These are phyloP conservation scores for Phasianus colchicus DNA, from an alignment of 2,113 vertebrate genomes.

Conservation along the genomic window DNA sequence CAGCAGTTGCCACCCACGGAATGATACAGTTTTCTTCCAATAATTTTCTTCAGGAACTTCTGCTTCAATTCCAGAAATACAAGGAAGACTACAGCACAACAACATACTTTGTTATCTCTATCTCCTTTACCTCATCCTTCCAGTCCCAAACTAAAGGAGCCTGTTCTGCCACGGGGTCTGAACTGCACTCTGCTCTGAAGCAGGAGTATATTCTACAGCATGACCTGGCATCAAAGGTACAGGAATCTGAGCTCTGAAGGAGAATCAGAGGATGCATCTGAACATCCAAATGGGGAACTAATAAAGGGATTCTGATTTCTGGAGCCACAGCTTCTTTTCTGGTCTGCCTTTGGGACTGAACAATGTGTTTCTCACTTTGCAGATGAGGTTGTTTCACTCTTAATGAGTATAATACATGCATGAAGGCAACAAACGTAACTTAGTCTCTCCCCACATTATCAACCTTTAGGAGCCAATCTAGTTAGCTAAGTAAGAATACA, in stretches of 20 bases:
- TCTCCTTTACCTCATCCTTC: neutral
- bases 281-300: neutral
- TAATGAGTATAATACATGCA: neutral
- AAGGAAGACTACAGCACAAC: neutral
- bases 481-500: neutral
- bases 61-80: neutral
- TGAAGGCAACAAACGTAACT: neutral
- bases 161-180: neutral
- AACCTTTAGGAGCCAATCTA: neutral
- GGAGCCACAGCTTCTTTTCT: neutral
- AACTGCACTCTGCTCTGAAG: neutral
- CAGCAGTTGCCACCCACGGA: neutral
- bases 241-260: neutral
- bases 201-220: neutral
- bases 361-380: neutral
- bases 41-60: neutral
- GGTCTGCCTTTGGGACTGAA: neutral
- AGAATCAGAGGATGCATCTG: neutral
- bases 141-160: neutral
- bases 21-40: neutral
- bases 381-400: neutral
- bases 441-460: neutral
- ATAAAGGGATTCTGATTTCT: neutral
- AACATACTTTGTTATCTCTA: neutral
- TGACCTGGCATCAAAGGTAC: rapidly evolving